Evolutionary conservation across 2,113 vertebrate species (phyloP), one percentile per base, ranked within the genome.

Genomic region (Spilogale gracilis): DNA sequence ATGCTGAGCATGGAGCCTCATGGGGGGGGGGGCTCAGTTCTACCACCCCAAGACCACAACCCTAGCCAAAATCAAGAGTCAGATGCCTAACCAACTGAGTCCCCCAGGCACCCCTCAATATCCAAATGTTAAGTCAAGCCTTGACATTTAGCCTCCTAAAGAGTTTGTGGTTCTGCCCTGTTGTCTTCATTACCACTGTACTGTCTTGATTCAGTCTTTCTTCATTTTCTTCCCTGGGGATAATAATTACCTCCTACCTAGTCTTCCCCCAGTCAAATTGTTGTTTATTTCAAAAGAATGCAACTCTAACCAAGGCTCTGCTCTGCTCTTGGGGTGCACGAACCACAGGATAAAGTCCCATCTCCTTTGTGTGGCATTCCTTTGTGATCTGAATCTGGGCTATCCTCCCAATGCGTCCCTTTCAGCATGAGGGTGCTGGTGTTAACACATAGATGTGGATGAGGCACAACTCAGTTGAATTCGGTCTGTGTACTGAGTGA

Each of bases 1-100:
- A 1, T n/a, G 17, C 32, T 38, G 7, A 69, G 67, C 67, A 69
- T 0, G 0, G 32, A 69, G 67, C n/a, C 16, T 8, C 1, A 38
- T 9, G 17, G 3, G 7, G 38, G 38, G 38, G 38, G 38, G 67
- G 32, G 67, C 67, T 69, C 32, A 20, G 1, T 67, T 32, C 30
- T 13, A 69, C 32, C 67, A 38, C 17, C 17, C 67, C 0, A 32
- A 69, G 67, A 69, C 38, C 67, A 9, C 17, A 9, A 17, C 32
- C n/a, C 3, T 1, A 69, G 67, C 16, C 3, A 13, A n/a, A 69
- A n/a, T 69, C 67, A 38, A 38, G 67, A 38, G 32, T 38, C 67
- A 1, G 17, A 69, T 9, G 67, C 67, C 67, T 69, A 38, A 69
- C 32, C 1, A 17, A 38, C 67, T 69, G 17, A 69, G 32, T 17